Evolutionary conservation across 2,888 invertebrate species (phyloP).

Genomic region (Temnothorax ravouxi): DNA sequence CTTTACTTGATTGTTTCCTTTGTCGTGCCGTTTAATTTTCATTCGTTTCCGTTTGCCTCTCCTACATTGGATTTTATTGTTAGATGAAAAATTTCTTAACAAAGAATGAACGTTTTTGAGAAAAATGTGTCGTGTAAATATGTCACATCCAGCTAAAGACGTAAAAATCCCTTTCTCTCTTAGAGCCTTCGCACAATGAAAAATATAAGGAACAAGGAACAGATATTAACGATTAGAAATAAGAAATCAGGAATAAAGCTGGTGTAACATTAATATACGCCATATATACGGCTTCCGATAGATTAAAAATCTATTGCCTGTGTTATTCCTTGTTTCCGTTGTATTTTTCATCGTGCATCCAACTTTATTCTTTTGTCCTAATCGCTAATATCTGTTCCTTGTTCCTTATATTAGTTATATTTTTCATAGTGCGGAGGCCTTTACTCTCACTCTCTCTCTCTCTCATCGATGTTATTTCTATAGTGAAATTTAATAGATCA

Average conservation of each 20-base stretch:
- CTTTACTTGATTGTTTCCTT: slow-evolving; percentile 12
- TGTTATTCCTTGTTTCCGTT: too few relatives aligned
- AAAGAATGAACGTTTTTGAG: slow-evolving; percentile 9
- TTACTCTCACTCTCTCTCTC: not conserved
- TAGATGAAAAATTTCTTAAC: slow-evolving; percentile 7
- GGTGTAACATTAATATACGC: too few relatives aligned
- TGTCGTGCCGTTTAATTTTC: not conserved
- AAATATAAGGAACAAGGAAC: too few relatives aligned
- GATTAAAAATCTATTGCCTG: too few relatives aligned
- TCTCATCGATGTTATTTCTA: not conserved
- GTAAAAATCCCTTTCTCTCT: not conserved
- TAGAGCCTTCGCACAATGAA: not conserved
- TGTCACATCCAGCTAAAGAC: not conserved
- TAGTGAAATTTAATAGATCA: not conserved
- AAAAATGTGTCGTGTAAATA: not conserved
- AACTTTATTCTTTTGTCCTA: too few relatives aligned
- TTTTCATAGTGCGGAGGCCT: too few relatives aligned
- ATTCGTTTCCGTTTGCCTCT: not conserved
- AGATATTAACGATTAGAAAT: too few relatives aligned
- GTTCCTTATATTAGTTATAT: too few relatives aligned
- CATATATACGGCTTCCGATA: too few relatives aligned
- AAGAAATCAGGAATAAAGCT: too few relatives aligned
- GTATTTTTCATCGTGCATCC: too few relatives aligned
- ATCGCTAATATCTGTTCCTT: too few relatives aligned
- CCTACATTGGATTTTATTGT: not conserved